phyloP scores from a whole-genome alignment of 1,140 invertebrate genomes.

The Argopecten irradians region DNA sequence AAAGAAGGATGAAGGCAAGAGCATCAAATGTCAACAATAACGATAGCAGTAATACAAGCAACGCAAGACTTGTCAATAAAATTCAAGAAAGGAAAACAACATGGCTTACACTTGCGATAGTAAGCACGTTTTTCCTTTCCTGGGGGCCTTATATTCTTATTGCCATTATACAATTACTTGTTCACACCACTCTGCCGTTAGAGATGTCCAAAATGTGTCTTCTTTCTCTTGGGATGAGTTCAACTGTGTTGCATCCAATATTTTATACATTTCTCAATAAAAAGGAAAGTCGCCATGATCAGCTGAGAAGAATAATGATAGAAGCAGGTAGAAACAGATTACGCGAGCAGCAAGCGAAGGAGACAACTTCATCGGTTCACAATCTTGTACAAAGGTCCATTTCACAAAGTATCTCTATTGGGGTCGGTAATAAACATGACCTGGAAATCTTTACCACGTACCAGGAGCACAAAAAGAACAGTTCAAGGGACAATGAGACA shows the following conservation, averaged over 20 bases:
- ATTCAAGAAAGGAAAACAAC: not conserved
- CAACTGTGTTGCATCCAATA: not conserved
- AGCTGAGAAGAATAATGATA: not conserved
- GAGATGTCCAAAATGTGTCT: slow-evolving; percentile 15
- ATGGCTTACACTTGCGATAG: not conserved
- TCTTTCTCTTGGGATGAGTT: not conserved
- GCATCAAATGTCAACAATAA: not conserved
- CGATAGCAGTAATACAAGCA: not conserved
- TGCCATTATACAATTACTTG: not conserved
- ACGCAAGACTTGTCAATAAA: not conserved
- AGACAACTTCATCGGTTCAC: not conserved
- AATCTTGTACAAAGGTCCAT: not conserved
- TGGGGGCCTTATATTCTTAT: slow-evolving; percentile 21
- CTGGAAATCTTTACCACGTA: not conserved
- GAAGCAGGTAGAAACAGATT: not conserved
- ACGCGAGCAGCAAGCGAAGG: not conserved
- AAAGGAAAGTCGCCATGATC: not conserved
- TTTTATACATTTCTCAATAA: not conserved
- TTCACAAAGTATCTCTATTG: not conserved
- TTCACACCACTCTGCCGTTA: not conserved
- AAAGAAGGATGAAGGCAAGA: not conserved
- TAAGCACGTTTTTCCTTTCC: not conserved
- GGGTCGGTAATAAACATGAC: not conserved
- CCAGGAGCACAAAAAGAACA: not conserved
- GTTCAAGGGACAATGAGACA: not conserved